A percentile compares a stretch with the other conserved stretches of the same genome.
Conservation (phyloP, 2,797 vertebrate species). For the Picus viridis region DNA sequence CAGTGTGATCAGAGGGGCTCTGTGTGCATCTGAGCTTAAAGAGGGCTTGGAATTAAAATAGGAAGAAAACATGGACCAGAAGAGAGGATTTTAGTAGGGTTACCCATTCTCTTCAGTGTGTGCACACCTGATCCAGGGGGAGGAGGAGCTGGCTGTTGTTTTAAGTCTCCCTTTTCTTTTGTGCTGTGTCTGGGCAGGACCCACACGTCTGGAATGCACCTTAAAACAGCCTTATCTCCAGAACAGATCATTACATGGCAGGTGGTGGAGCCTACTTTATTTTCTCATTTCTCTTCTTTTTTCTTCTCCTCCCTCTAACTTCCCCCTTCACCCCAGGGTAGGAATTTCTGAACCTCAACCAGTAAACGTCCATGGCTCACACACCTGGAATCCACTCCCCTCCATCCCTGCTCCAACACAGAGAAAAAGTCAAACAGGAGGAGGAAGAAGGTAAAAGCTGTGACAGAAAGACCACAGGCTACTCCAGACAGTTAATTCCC, state of each 20-base stretch:
- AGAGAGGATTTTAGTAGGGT: background rate
- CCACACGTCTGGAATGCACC: slow-evolving; percentile 76
- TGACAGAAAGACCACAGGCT: background rate
- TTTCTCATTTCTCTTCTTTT: slow-evolving; percentile 75
- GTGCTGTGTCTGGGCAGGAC: slow-evolving; percentile 76
- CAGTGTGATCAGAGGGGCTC: background rate
- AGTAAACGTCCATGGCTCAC: slow-evolving; percentile 57
- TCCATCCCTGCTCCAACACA: background rate
- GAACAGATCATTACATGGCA: slow-evolving; percentile 79
- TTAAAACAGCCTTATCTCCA: slow-evolving; percentile 74
- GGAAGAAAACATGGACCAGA: background rate
- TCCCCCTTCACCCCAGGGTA: slow-evolving; percentile 71
- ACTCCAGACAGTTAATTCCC: background rate
- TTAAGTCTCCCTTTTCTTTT: slow-evolving; percentile 54
- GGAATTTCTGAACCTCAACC: slow-evolving; percentile 76
- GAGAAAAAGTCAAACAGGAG: background rate
- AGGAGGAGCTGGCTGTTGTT: slow-evolving; percentile 49
- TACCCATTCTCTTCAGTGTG: background rate
- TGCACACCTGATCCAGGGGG: slow-evolving; percentile 31
- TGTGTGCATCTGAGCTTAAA: background rate
- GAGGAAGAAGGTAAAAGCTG: background rate
- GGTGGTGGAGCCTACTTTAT: slow-evolving; percentile 72
- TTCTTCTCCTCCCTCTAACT: slow-evolving; percentile 61
- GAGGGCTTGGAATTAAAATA: background rate
- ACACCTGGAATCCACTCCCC: slow-evolving; percentile 65